Evolutionary conservation across 1,140 invertebrate genomes (phyloP).

Genomic region (Drosophila virilis): DNA sequence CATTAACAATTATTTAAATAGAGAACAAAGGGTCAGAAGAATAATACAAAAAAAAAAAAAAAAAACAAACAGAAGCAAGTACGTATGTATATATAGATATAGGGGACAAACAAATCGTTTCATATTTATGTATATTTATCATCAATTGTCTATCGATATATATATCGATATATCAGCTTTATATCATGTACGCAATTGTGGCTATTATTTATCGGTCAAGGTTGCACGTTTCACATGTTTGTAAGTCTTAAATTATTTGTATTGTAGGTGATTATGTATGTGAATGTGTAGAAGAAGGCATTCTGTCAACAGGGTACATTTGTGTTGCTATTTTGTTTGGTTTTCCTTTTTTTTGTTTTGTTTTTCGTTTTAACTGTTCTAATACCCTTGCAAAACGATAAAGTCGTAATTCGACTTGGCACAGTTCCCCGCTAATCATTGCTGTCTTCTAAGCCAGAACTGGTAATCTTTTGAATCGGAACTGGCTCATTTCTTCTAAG

Average conservation of each 20-base stretch:
- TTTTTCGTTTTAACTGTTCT: conserved; percentile 1
- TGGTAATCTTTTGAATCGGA: not conserved
- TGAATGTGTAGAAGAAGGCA: conserved; percentile 66
- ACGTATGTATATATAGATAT: conserved; percentile 1
- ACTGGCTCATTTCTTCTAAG: not conserved
- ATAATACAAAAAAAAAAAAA: conserved; percentile 2
- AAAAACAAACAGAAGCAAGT: conserved; percentile 19
- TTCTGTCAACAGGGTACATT: conserved; percentile 76
- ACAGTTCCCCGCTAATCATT: no score
- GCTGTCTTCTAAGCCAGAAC: no score
- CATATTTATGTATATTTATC: conserved; percentile 39
- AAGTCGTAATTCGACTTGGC: not conserved
- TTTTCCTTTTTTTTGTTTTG: conserved; percentile 1
- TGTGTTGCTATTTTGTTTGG: conserved; percentile 33
- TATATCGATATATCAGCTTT: not conserved
- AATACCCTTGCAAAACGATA: conserved; percentile 2
- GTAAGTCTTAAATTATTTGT: conserved; percentile 60
- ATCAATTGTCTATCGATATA: conserved; percentile 41
- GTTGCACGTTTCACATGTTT: conserved; percentile 41
- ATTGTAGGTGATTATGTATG: conserved; percentile 76
- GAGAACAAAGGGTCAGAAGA: not conserved
- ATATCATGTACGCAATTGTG: conserved; percentile 12
- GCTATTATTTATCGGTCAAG: conserved; percentile 45
- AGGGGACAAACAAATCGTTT: conserved; percentile 1
- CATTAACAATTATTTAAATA: conserved; percentile 30